Evolutionary conservation across 2,888 invertebrate genomes (phyloP).

Genomic region (Caenorhabditis drosophilae): DNA sequence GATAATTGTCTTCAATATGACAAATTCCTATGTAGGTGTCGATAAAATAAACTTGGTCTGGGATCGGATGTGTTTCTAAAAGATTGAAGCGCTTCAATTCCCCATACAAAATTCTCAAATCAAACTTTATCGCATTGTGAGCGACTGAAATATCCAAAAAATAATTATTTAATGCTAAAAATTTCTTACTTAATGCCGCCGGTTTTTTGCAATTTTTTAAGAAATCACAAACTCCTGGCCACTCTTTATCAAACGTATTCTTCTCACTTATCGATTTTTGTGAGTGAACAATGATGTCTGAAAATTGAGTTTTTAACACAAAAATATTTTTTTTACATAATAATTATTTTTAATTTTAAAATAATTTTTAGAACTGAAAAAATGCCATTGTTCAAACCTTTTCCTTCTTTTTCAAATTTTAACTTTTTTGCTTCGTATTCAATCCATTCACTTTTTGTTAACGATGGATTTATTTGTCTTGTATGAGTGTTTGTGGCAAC

Average conservation of each 20-base stretch:
- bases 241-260: constrained; percentile 31
- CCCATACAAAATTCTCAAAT: constrained; percentile 56
- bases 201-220: constrained; percentile 51
- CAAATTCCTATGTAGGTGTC: constrained; percentile 52
- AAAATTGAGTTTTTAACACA: neutral
- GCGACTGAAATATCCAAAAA: constrained; percentile 42
- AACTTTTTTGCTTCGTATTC: constrained; percentile 41
- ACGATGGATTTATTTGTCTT: constrained; percentile 53
- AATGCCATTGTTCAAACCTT: constrained; percentile 3
- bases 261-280: constrained; percentile 3
- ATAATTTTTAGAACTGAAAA: constrained; percentile 1
- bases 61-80: constrained; percentile 20
- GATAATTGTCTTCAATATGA: constrained; percentile 42
- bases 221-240: constrained; percentile 49
- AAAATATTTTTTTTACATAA: too few species aligned
- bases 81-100: constrained; percentile 50
- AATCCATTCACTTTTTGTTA: constrained; percentile 52
- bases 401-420: too few species aligned
- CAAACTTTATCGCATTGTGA: constrained; percentile 54
- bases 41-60: constrained; percentile 44
- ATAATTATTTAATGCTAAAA: neutral
- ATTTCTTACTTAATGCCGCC: constrained; percentile 27
- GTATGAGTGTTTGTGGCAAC: constrained; percentile 31
- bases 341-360: too few species aligned
- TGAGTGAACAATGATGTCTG: constrained; percentile 14